Conservation (phyloP, 2,888 invertebrate species). For the Athripsodes cinereus region DNA sequence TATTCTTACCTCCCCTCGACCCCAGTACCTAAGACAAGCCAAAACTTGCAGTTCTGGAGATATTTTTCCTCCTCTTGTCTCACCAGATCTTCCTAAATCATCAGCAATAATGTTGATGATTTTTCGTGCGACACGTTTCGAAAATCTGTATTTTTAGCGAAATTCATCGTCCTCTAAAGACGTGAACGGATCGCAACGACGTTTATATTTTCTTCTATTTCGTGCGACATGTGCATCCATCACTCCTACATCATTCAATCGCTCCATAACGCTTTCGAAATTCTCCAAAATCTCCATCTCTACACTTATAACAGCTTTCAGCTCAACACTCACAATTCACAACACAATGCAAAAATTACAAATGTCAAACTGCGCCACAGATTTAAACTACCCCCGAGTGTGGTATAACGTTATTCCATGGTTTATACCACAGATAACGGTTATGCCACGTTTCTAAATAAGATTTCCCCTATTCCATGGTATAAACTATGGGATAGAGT, state of each 20-base stretch:
- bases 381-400: neutral
- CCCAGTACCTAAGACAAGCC: constrained; percentile 9
- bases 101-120: constrained; percentile 7
- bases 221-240: neutral
- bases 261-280: neutral
- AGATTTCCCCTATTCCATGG: neutral
- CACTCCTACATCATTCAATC: neutral
- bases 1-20: constrained; percentile 2
- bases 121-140: neutral
- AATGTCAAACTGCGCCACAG: neutral
- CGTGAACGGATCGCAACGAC: neutral
- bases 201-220: neutral
- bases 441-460: neutral
- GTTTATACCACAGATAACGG: neutral
- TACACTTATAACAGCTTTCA: neutral
- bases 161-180: constrained; percentile 1
- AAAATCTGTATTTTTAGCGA: neutral
- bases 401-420: neutral
- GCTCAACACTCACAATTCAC: neutral
- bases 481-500: too few relatives aligned
- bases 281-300: neutral
- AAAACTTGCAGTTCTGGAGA: constrained; percentile 16
- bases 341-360: neutral
- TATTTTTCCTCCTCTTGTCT: constrained; percentile 10
- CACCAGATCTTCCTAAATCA: neutral